Percentiles rank a stretch among this genome's conserved stretches.
These are phyloP conservation scores for Pristionchus japonicus DNA, from an alignment of 2,888 invertebrate species.

Conservation along the genomic window DNA sequence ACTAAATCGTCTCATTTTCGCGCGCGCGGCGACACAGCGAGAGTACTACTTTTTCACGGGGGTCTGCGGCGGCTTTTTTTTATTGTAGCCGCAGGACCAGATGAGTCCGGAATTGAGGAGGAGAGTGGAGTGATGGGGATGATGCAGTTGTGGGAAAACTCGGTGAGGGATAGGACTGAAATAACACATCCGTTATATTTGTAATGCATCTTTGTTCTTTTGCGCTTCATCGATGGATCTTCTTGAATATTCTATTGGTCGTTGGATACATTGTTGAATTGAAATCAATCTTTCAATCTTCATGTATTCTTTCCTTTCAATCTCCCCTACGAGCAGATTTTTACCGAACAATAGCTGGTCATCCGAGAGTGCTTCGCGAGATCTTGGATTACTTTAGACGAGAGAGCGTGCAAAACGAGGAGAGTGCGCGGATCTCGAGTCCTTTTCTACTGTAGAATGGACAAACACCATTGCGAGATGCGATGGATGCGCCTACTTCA, in stretches of 20 bases:
- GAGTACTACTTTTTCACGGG: neutral
- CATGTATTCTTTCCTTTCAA: neutral
- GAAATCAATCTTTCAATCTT: neutral
- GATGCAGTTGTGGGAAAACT: neutral
- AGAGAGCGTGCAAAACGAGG: neutral
- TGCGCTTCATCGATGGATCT: neutral
- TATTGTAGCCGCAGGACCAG: neutral
- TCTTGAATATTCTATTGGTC: neutral
- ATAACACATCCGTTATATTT: neutral
- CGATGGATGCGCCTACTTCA: neutral
- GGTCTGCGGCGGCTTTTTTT: neutral
- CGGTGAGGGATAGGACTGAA: neutral
- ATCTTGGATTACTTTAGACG: neutral
- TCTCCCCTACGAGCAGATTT: neutral
- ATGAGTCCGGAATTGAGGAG: neutral
- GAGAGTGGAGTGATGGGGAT: too few relatives aligned
- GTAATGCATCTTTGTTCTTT: neutral
- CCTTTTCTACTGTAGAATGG: neutral
- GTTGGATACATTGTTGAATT: too few relatives aligned
- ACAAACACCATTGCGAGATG: neutral
- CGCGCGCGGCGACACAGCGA: neutral
- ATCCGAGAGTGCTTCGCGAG: neutral
- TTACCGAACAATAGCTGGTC: neutral
- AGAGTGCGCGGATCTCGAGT: neutral
- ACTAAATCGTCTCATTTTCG: conserved; percentile 25